Evolutionary conservation across 2,888 invertebrate genomes (phyloP), one percentile per base, ranked within the genome.

Genomic region (Bugulina stolonifera): DNA sequence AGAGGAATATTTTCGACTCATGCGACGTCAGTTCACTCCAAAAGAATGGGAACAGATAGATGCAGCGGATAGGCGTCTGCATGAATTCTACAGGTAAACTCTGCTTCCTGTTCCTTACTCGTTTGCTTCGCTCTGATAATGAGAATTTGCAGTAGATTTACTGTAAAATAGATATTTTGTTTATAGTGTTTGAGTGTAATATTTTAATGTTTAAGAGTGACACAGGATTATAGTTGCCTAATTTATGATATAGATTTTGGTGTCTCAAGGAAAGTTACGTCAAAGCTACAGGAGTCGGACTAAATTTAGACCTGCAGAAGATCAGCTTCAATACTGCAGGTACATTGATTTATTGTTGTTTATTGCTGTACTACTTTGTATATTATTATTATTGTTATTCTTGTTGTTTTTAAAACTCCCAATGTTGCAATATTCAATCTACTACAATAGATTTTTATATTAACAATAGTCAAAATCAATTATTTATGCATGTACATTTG

Each of bases 231-330:
- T n/a, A n/a, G n/a, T n/a, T n/a, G n/a, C n/a, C n/a, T n/a, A n/a
- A n/a, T n/a, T n/a, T 52, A 22, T 52, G 52, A 57, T 73, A 35
- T 69, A 27, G 43, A 64, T 79, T 78, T 71, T 78, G 85, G 96
- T 91, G 93, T 78, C 86, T 97, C 70, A 97, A 97, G 85, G 96
- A 97, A 83, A 91, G 94, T 81, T 94, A 93, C 82, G 91, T 93
- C 0, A 97, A 97, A 86, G 94, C 95, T 75, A 87, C 90, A 72
- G 95, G 96, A 27, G 86, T 90, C 32, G 96, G 96, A 35, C 89
- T 97, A 72, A 90, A 90, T 0, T 86, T 91, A 75, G 89, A 92
- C 79, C 87, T 97, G 64, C 86, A 88, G 76, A 88, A 90, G 76
- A 88, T 96, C 55, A 90, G 90, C 84, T 97, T 96, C 84, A 82